Base-by-base conservation (phyloP, 1,140 invertebrate species). In the Drosophila nigrodunni region DNA sequence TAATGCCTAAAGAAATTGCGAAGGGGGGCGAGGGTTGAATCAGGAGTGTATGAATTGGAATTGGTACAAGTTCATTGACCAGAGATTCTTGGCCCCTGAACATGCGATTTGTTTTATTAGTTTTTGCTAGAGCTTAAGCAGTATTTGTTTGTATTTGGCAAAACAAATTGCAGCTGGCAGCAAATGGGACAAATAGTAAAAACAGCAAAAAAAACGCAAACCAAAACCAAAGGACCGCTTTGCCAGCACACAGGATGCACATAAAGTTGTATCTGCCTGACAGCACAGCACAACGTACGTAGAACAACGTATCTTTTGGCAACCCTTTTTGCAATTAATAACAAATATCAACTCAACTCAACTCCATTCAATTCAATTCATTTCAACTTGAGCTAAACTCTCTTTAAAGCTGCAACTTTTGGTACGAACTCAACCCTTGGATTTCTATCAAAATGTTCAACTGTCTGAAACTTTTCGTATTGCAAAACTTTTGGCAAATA, bases 41-140 rank as follows among this genome's bases (percentile, higher is more conserved):
- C 34, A 41, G 30, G 52, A 68, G 43, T 43, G 21, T 3, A 10
- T 11, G 30, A 9, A 41, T 34, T 41, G 15, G 35, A 37, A 37
- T 55, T 55, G 49, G 43, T 69, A 34, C 13, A 3, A 54, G 82
- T 86, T 86, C 82, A 88, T 79, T 88, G 82, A 88, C 83, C 82
- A 76, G 67, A n/a, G 35, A 66, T 59, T 75, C 67, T 81, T 83
- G 81, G 81, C 78, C 61, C 8, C 61, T 71, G 81, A 81, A 88
- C 83, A 88, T 86, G 82, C 79, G 83, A 88, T 86, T 88, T 86
- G 83, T 86, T 86, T 88, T 86, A 86, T 86, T 88, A 88, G 83
- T 86, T 82, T 87, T 79, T 64, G 44, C 46, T 25, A 11, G 30
- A 35, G 49, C 44, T 54, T 39, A 64, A 62, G 44, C 68, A 60